Evolutionary conservation across 1,140 invertebrate species (phyloP).

Genomic region (Brachionus asplanchnoidis): DNA sequence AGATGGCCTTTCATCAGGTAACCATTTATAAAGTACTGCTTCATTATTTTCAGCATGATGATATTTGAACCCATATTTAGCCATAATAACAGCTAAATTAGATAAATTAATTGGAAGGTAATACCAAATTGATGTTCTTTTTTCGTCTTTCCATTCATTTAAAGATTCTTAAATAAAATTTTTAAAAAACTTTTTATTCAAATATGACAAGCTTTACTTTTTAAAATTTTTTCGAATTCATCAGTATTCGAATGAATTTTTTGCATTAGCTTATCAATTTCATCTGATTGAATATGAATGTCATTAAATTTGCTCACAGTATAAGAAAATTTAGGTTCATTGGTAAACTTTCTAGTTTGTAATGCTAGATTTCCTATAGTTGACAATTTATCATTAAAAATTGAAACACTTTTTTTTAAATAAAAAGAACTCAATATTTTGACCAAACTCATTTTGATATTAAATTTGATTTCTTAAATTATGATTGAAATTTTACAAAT

Average conservation of each 20-base stretch:
- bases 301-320: slow-evolving; percentile 20
- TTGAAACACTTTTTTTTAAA: not conserved
- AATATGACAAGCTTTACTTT: not conserved
- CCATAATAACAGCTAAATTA: slow-evolving; percentile 34
- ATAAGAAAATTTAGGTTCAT: slow-evolving; percentile 17
- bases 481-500: not conserved
- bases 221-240: not conserved
- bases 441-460: not conserved
- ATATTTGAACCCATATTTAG: slow-evolving; percentile 71
- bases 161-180: not conserved
- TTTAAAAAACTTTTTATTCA: too few species aligned
- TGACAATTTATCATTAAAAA: not conserved
- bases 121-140: slow-evolving; percentile 17
- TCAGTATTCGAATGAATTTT: not conserved
- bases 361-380: not conserved
- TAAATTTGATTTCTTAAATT: not conserved
- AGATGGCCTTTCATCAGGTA: slow-evolving; percentile 62
- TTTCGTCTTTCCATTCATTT: not conserved
- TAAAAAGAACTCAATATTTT: not conserved
- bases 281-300: not conserved
- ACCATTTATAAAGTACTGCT: slow-evolving; percentile 74
- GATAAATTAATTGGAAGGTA: not conserved
- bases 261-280: not conserved
- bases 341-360: not conserved
- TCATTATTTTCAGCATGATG: slow-evolving; percentile 75